A percentile compares a stretch with the other conserved stretches of the same genome.
Conservation (phyloP, 2,888 invertebrate species). For the Xestia rhomboidea region DNA sequence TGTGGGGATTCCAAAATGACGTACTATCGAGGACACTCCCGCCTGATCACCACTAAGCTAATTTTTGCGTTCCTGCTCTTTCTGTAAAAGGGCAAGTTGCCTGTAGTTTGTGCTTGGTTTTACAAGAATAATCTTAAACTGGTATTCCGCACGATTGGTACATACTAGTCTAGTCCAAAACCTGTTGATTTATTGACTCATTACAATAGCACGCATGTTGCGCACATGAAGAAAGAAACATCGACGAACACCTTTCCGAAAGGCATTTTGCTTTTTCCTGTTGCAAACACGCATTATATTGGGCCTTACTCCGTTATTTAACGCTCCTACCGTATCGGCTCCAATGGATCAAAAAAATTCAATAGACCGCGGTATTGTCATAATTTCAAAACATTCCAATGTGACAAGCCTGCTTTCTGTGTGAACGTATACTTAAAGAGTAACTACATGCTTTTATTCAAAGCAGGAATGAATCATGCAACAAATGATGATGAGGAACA, state of each 20-base stretch:
- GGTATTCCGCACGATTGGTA: slow-evolving; percentile 14
- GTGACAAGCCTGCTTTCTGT: slow-evolving; percentile 24
- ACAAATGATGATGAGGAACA: slow-evolving; percentile 67
- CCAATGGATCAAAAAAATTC: slow-evolving; percentile 19
- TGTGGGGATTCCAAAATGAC: neutral
- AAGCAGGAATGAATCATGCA: slow-evolving; percentile 73
- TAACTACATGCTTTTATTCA: slow-evolving; percentile 31
- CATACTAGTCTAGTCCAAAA: slow-evolving; percentile 23
- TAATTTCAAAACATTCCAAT: slow-evolving; percentile 35
- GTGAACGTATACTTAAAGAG: slow-evolving; percentile 13
- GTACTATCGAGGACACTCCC: neutral
- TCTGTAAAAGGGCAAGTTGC: slow-evolving; percentile 39
- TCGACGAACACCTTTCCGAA: neutral
- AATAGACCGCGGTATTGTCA: slow-evolving; percentile 10
- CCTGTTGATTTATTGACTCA: slow-evolving; percentile 27
- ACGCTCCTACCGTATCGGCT: neutral
- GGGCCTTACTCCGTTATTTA: neutral
- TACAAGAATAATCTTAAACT: slow-evolving; percentile 22
- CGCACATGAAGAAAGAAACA: slow-evolving; percentile 12
- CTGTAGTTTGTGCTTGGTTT: slow-evolving; percentile 13
- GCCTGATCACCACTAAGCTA: too few species aligned
- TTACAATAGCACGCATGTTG: slow-evolving; percentile 28
- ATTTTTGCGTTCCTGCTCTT: neutral
- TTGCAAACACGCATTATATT: neutral
- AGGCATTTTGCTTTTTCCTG: neutral